These are phyloP conservation scores for Heteromormyrus szaboi DNA, from an alignment of 2,797 vertebrate species.

Conservation along the genomic window DNA sequence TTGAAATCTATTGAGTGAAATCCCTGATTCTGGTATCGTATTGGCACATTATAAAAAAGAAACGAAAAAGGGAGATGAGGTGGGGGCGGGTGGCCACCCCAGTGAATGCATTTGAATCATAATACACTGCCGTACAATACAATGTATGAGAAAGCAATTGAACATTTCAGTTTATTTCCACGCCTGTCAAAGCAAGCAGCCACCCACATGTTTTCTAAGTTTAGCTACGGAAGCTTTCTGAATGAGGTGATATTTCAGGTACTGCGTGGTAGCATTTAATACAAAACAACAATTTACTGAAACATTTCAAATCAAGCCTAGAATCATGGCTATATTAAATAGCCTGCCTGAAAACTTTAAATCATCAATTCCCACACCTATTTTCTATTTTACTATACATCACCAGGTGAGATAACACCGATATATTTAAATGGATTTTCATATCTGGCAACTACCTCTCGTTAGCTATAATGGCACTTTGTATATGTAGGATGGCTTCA, in stretches of 20 bases:
- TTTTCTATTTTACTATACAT: slow-evolving; percentile 32
- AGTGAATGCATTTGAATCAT: background rate
- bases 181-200: background rate
- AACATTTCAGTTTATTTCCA: background rate
- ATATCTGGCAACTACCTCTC: slow-evolving; percentile 34
- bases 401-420: slow-evolving; percentile 48
- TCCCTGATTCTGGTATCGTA: background rate
- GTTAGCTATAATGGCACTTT: slow-evolving; percentile 30
- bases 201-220: background rate
- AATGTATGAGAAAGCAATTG: background rate
- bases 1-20: background rate
- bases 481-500: slow-evolving; percentile 20
- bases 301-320: slow-evolving; percentile 42
- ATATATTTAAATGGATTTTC: slow-evolving; percentile 8
- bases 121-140: background rate
- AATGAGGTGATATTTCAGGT: slow-evolving; percentile 2
- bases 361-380: slow-evolving; percentile 7
- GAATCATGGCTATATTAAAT: slow-evolving; percentile 42
- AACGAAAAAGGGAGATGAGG: background rate
- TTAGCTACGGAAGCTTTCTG: background rate
- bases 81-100: background rate
- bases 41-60: background rate
- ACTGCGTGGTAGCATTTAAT: background rate
- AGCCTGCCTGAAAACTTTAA: slow-evolving; percentile 26
- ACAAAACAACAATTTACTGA: slow-evolving; percentile 40